A percentile compares a stretch with the other conserved stretches of the same genome.
Conservation (phyloP, 2,797 vertebrate genomes). For the Schizothorax lantsangensis region DNA sequence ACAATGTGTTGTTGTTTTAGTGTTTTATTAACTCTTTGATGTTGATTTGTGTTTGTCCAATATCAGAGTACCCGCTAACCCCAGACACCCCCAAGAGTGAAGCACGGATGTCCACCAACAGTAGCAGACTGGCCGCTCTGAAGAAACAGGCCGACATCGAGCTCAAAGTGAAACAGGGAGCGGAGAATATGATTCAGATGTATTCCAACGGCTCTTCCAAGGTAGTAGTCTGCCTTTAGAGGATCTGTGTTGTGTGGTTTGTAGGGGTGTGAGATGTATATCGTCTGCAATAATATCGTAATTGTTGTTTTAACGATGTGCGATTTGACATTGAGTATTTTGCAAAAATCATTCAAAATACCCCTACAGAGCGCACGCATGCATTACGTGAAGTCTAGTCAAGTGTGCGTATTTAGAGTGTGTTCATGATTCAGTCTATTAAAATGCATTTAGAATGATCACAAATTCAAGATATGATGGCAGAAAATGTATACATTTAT, state of each 20-base stretch:
- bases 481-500: too few species aligned
- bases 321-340: too few species aligned
- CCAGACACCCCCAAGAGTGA: constrained; percentile 88
- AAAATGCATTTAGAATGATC: too few species aligned
- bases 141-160: constrained; percentile 91
- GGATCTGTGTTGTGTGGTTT: neutral
- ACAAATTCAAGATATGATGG: too few species aligned
- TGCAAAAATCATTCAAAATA: too few species aligned
- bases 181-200: constrained; percentile 92
- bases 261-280: neutral
- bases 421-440: too few species aligned
- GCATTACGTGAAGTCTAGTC: too few species aligned
- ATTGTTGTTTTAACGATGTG: too few species aligned
- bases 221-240: constrained; percentile 70
- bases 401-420: too few species aligned
- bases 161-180: constrained; percentile 89
- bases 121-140: constrained; percentile 82
- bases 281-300: too few species aligned
- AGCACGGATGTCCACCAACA: constrained; percentile 80
- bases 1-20: constrained; percentile 5
- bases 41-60: constrained; percentile 41
- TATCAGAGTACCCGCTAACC: constrained; percentile 82
- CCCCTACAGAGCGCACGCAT: too few species aligned
- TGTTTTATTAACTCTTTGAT: constrained; percentile 27
- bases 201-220: constrained; percentile 91